phyloP scores from a whole-genome alignment of 2,113 vertebrate species.

The Caretta caretta region DNA sequence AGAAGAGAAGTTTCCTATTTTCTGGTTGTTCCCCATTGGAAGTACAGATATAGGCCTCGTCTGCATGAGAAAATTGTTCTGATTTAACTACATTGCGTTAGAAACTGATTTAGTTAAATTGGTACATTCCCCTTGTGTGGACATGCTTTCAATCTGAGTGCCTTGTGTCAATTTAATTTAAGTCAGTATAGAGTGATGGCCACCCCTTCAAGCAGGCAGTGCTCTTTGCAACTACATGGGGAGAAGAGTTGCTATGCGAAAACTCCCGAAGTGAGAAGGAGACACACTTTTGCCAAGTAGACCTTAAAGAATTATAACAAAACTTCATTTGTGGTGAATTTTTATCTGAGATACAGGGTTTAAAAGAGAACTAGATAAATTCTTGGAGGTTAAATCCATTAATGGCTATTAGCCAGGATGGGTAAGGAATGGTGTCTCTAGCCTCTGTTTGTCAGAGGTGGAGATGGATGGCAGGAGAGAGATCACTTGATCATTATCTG shows the following conservation, averaged over 20 bases:
- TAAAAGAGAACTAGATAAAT: too few relatives aligned
- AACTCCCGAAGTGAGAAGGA: neutral
- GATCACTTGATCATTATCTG: too few relatives aligned
- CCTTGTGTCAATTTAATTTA: fast-evolving
- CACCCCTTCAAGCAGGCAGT: neutral
- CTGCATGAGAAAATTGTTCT: neutral
- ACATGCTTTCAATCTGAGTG: neutral
- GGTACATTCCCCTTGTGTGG: neutral
- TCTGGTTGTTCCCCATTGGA: neutral
- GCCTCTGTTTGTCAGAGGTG: too few relatives aligned
- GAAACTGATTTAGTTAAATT: neutral
- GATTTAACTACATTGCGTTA: neutral
- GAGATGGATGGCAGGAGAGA: too few relatives aligned
- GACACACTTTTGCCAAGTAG: neutral
- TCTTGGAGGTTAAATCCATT: too few relatives aligned
- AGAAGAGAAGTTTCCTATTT: neutral
- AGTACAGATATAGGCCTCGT: neutral
- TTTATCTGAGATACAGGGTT: neutral
- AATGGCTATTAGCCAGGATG: too few relatives aligned
- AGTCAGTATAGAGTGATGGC: neutral
- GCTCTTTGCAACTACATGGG: neutral
- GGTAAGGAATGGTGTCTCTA: too few relatives aligned
- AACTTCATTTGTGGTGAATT: fast-evolving
- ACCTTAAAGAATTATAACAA: neutral
- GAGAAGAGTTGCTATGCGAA: neutral